Conservation (phyloP, 2,113 vertebrate genomes). For the Lagopus muta region DNA sequence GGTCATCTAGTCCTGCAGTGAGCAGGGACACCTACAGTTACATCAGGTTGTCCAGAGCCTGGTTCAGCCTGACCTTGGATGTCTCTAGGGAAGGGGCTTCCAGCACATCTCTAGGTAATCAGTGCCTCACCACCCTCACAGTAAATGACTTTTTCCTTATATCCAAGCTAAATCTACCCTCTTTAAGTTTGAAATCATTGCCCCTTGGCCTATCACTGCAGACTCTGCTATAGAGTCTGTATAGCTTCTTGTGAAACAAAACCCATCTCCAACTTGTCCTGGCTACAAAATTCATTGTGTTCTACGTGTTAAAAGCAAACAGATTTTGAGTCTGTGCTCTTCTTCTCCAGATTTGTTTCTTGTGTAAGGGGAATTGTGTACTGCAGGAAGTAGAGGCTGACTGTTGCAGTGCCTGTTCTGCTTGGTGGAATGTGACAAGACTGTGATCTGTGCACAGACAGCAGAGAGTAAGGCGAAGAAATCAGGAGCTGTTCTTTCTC, state of each 20-base stretch:
- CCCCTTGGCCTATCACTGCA: too few species aligned
- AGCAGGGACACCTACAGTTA: too few species aligned
- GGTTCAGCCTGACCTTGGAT: too few species aligned
- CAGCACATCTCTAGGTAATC: too few species aligned
- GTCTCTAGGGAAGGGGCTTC: too few species aligned
- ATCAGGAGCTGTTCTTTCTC: neutral
- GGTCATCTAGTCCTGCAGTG: too few species aligned
- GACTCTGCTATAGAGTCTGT: neutral
- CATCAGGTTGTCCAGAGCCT: too few species aligned
- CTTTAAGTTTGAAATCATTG: too few species aligned
- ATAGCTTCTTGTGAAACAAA: neutral
- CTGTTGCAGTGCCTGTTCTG: neutral
- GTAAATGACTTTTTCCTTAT: too few species aligned
- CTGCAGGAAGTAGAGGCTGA: neutral
- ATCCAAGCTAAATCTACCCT: too few species aligned
- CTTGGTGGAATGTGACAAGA: neutral
- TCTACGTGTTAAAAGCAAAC: neutral
- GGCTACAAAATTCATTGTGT: neutral
- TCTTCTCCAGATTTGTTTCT: neutral
- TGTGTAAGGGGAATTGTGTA: fast-evolving
- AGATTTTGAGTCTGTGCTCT: neutral
- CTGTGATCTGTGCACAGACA: neutral
- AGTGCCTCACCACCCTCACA: too few species aligned
- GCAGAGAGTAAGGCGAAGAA: neutral
- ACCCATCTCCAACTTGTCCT: neutral